These are phyloP conservation scores for Diceros bicornis DNA, from an alignment of 2,797 vertebrate genomes.

Conservation along the genomic window DNA sequence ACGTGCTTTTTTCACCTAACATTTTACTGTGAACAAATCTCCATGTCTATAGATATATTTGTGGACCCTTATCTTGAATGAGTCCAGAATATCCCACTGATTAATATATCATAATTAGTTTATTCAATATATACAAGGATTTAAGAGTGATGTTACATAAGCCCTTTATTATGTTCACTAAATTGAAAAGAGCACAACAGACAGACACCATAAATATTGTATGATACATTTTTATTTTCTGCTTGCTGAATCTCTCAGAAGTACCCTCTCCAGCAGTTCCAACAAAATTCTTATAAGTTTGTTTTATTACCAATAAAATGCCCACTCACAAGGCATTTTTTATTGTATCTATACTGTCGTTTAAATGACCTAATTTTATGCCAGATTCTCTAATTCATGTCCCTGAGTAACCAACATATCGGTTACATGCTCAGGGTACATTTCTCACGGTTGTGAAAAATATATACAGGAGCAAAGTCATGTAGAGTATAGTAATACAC, in stretches of 20 bases:
- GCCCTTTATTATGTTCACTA: background rate
- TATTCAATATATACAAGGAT: background rate
- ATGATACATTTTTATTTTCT: background rate
- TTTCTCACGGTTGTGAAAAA: background rate
- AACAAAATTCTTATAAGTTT: slow-evolving; percentile 30
- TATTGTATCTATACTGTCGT: background rate
- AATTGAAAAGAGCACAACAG: slow-evolving; percentile 7
- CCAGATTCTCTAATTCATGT: slow-evolving; percentile 34
- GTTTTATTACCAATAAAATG: slow-evolving; percentile 59
- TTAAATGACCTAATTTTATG: slow-evolving; percentile 12
- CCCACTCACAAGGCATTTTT: background rate
- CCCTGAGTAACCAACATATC: background rate
- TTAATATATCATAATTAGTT: background rate
- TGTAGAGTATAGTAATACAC: background rate
- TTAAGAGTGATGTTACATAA: slow-evolving; percentile 40
- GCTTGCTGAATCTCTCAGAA: background rate
- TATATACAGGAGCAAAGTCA: background rate
- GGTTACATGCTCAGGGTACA: slow-evolving; percentile 13
- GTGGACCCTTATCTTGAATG: background rate
- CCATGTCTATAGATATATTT: background rate
- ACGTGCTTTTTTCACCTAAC: background rate
- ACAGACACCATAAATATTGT: background rate
- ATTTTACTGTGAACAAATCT: slow-evolving; percentile 17
- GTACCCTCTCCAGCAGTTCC: background rate
- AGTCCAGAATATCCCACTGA: background rate